These are phyloP conservation scores for Xestia sexstrigata DNA, from an alignment of 2,888 invertebrate species.

Conservation along the genomic window DNA sequence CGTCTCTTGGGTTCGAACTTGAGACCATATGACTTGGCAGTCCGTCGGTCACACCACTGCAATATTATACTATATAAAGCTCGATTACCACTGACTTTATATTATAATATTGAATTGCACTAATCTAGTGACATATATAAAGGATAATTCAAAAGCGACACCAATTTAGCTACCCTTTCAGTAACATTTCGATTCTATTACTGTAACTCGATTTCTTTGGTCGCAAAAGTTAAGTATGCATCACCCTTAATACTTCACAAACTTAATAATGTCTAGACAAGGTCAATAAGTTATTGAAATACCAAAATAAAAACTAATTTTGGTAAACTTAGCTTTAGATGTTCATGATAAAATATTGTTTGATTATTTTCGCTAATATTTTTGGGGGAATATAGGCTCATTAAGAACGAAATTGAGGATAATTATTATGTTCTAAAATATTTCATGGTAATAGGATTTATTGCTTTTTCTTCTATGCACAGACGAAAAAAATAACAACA, in stretches of 20 bases:
- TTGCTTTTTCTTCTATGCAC: neutral
- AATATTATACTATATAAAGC: too few species aligned
- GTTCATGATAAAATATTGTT: conserved; percentile 31
- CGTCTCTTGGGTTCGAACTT: too few species aligned
- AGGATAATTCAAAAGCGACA: conserved; percentile 23
- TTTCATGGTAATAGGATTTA: neutral
- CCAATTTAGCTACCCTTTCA: conserved; percentile 6
- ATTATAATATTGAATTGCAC: neutral
- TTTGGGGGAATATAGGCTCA: neutral
- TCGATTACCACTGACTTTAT: too few species aligned
- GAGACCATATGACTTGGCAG: too few species aligned
- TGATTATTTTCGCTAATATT: conserved; percentile 25
- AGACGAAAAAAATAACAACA: neutral
- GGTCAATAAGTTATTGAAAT: conserved; percentile 53
- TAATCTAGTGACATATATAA: neutral
- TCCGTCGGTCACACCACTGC: too few species aligned
- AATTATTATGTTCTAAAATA: conserved; percentile 7
- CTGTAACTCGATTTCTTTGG: conserved; percentile 21
- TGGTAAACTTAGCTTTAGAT: conserved; percentile 21
- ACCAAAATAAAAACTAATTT: conserved; percentile 38
- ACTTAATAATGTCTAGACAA: conserved; percentile 46
- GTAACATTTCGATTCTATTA: conserved; percentile 8
- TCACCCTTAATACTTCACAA: conserved; percentile 16
- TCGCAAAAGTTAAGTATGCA: conserved; percentile 13
- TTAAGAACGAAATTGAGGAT: conserved; percentile 10